Conservation (phyloP, 2,888 invertebrate genomes). For the Tiliacea aurago region DNA sequence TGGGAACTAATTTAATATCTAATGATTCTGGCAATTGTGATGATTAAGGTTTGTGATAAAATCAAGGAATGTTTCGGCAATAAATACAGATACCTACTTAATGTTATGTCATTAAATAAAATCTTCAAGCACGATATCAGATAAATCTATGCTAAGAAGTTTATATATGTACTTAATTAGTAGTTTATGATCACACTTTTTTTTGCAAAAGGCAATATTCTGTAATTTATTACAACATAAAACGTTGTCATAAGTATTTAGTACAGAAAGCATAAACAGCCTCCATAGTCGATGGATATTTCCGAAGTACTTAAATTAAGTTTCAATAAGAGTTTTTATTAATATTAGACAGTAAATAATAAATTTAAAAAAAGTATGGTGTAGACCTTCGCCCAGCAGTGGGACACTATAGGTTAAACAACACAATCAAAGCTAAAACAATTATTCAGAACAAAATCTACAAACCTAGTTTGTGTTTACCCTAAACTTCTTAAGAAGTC, state of each 20-base stretch:
- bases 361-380: too few relatives aligned
- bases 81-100: background rate
- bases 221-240: background rate
- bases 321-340: background rate
- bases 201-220: background rate
- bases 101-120: background rate
- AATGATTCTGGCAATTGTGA: constrained; percentile 20
- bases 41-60: constrained; percentile 13
- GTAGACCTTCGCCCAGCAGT: too few relatives aligned
- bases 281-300: background rate
- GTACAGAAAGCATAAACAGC: background rate
- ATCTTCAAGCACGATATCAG: too few relatives aligned
- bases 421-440: too few relatives aligned
- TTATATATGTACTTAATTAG: background rate
- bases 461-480: too few relatives aligned
- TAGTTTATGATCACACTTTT: background rate
- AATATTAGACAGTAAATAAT: background rate
- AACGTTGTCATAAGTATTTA: background rate
- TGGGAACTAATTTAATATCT: constrained; percentile 30
- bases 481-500: too few relatives aligned
- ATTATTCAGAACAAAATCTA: too few relatives aligned
- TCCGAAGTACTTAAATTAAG: background rate
- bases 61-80: constrained; percentile 1
- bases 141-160: too few relatives aligned
- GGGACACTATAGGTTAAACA: too few relatives aligned